phyloP scores from a whole-genome alignment of 2,797 vertebrate species.

The Artibeus jamaicensis region DNA sequence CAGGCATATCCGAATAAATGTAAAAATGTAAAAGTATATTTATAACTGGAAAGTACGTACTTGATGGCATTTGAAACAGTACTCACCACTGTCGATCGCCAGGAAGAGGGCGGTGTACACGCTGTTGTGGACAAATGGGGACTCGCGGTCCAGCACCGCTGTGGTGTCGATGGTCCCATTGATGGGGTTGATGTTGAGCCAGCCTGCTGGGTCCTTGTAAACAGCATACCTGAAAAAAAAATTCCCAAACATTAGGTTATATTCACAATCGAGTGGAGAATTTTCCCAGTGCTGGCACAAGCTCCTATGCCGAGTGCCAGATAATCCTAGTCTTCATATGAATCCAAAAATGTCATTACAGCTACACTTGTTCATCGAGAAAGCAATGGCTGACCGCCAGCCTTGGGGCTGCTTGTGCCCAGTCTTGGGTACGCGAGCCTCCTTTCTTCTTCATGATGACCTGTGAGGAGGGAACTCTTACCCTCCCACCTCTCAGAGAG shows the following conservation, averaged over 20 bases:
- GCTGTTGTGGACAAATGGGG: conserved; percentile 90
- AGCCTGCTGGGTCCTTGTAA: conserved; percentile 93
- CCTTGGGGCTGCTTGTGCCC: background rate
- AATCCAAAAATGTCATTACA: background rate
- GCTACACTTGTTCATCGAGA: background rate
- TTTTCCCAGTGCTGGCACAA: background rate
- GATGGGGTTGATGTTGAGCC: conserved; percentile 94
- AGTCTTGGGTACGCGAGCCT: fast-evolving
- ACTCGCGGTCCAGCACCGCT: conserved; percentile 93
- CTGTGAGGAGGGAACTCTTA: background rate
- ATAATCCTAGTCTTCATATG: background rate
- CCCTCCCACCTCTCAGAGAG: fast-evolving
- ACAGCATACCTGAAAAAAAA: conserved; percentile 88
- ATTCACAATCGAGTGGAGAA: background rate
- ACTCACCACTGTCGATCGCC: conserved; percentile 95
- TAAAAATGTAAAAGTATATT: background rate
- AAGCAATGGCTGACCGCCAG: fast-evolving
- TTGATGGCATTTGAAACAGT: background rate
- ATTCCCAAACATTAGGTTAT: background rate
- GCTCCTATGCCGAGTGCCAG: background rate
- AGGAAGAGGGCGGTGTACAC: conserved; percentile 93
- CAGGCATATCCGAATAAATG: background rate
- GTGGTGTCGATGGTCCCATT: conserved; percentile 95
- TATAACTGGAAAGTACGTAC: background rate
- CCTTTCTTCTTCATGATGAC: background rate